A percentile compares a stretch with the other conserved stretches of the same genome.
phyloP scores from a whole-genome alignment of 2,797 vertebrate genomes.

The Tenualosa ilisha region DNA sequence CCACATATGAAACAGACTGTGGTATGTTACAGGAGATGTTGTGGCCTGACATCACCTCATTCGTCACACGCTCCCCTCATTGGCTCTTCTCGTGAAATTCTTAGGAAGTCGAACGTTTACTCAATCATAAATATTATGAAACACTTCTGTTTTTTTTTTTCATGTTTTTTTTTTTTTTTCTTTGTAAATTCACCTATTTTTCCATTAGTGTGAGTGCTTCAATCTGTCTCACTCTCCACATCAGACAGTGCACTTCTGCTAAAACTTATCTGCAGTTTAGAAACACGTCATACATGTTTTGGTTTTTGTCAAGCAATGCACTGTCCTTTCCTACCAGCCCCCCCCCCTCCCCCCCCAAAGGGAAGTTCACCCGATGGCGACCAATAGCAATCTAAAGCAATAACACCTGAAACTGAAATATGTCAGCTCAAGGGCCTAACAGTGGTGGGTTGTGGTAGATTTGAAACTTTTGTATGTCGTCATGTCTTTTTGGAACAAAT shows the following conservation, averaged over 20 bases:
- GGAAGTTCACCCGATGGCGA: background rate
- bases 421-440: background rate
- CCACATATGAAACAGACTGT: background rate
- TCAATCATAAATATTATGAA: background rate
- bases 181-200: background rate
- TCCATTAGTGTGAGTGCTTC: background rate
- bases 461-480: background rate
- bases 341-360: background rate
- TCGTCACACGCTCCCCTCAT: background rate
- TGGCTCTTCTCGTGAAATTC: slow-evolving; percentile 5
- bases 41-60: background rate
- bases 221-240: background rate
- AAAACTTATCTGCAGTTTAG: background rate
- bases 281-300: background rate
- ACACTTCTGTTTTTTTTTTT: slow-evolving; percentile 23
- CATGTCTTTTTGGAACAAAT: slow-evolving; percentile 57
- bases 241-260: background rate
- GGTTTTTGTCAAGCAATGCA: slow-evolving; percentile 58
- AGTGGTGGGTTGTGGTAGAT: slow-evolving; percentile 23
- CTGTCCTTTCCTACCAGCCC: background rate
- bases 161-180: slow-evolving; percentile 59
- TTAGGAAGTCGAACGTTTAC: background rate
- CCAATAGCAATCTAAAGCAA: slow-evolving; percentile 12
- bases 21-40: background rate
- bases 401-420: background rate